Percentiles rank a stretch among this genome's conserved stretches.
These are phyloP conservation scores for Vidua chalybeata DNA, from an alignment of 2,113 vertebrate species.

Conservation along the genomic window DNA sequence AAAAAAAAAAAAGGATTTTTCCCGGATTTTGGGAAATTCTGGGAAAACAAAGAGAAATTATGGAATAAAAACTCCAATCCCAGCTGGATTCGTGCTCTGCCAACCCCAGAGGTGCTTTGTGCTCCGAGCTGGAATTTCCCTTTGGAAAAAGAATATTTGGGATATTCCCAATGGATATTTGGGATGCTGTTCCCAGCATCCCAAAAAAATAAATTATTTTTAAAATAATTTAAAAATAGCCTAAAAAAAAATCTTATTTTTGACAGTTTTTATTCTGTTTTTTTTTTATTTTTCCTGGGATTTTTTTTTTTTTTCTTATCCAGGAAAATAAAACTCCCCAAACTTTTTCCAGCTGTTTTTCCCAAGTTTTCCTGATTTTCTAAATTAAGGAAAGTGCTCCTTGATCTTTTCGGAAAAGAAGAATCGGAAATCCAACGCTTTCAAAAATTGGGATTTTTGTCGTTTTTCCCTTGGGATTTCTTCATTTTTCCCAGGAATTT, in stretches of 20 bases:
- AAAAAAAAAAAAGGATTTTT: fast-evolving
- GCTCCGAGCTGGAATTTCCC: not conserved
- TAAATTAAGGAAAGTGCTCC: not conserved
- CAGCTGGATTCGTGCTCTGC: not conserved
- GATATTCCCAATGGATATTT: not conserved
- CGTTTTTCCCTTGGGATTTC: not conserved
- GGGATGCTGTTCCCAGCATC: not conserved
- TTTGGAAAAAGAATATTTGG: not conserved
- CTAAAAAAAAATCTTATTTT: not conserved
- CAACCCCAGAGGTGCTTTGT: not conserved
- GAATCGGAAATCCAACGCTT: not conserved
- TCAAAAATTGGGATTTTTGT: not conserved
- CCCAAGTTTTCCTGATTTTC: not conserved
- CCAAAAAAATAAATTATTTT: too few species aligned
- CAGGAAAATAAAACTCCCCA: not conserved
- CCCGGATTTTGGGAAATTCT: not conserved
- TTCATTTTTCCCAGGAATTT: not conserved
- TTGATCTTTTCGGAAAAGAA: not conserved
- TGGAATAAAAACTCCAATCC: not conserved
- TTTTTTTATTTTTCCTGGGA: too few species aligned
- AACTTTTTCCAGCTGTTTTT: not conserved
- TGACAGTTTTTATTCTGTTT: not conserved
- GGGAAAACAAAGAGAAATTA: not conserved
- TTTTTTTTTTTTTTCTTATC: not conserved
- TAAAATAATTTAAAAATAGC: not conserved